Percentiles rank a stretch among this genome's conserved stretches.
Conservation (phyloP, 1,140 invertebrate species). For the Pseudomyrmex pallidus region DNA sequence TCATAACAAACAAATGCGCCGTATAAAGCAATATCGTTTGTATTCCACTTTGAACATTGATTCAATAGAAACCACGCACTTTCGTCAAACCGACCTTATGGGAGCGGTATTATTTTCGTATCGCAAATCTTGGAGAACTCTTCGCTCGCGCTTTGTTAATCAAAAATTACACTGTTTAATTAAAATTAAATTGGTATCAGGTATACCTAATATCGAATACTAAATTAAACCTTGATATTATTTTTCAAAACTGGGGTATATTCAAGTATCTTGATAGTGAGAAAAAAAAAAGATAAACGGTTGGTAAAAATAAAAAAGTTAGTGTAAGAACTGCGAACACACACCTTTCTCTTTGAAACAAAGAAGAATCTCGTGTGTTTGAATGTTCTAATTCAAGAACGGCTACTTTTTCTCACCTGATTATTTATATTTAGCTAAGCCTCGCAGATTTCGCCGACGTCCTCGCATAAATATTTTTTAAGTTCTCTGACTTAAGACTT, state of each 20-base stretch:
- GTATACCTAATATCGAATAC: neutral
- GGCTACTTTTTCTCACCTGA: neutral
- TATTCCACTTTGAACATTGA: conserved; percentile 26
- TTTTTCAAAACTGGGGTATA: neutral
- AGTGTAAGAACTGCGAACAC: neutral
- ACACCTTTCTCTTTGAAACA: neutral
- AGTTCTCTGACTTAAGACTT: conserved; percentile 39
- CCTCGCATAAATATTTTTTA: conserved; percentile 53
- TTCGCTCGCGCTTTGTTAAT: neutral
- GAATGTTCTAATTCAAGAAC: conserved; percentile 8
- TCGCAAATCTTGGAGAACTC: neutral
- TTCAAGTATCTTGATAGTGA: neutral
- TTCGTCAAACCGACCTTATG: conserved; percentile 6
- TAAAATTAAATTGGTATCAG: neutral
- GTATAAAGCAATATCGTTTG: neutral
- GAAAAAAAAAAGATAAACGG: neutral
- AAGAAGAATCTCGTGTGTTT: neutral
- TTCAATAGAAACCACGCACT: conserved; percentile 17
- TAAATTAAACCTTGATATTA: conserved; percentile 10
- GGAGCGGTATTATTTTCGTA: conserved; percentile 1
- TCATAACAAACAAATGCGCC: neutral
- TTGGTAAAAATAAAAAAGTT: neutral
- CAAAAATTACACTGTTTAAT: no score
- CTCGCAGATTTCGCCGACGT: conserved; percentile 16
- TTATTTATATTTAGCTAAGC: conserved; percentile 1